A percentile compares a stretch with the other conserved stretches of the same genome.
Conservation (phyloP, 2,113 vertebrate genomes). For the Xyliphius kryptos region DNA sequence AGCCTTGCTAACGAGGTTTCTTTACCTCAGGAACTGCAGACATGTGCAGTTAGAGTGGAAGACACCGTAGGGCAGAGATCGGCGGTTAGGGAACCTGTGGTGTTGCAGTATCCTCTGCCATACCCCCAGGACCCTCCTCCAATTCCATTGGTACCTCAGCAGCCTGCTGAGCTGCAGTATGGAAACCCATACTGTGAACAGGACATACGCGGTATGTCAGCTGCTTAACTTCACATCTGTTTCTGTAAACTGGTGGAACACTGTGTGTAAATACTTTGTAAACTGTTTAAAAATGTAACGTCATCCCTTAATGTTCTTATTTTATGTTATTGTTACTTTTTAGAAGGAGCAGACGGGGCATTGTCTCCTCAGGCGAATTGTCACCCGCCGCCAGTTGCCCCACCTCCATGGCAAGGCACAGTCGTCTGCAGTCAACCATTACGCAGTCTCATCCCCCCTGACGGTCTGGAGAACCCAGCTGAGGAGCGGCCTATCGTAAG, state of each 20-base stretch:
- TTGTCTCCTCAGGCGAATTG: constrained; percentile 79
- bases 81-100: constrained; percentile 58
- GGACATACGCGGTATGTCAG: constrained; percentile 23
- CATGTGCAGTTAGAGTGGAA: constrained; percentile 60
- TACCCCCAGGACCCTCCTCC: constrained; percentile 74
- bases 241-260: too few species aligned
- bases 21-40: constrained; percentile 71
- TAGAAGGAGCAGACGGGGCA: constrained; percentile 78
- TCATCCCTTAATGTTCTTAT: too few species aligned
- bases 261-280: background rate
- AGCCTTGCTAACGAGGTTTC: background rate
- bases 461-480: constrained; percentile 78
- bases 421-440: constrained; percentile 94
- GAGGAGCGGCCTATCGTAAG: constrained; percentile 61
- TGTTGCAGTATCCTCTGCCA: constrained; percentile 66
- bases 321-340: constrained; percentile 18
- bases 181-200: constrained; percentile 81
- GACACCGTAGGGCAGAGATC: constrained; percentile 51
- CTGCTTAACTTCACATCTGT: background rate
- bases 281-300: too few species aligned
- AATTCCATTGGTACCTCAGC: constrained; percentile 66
- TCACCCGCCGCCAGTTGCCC: constrained; percentile 73
- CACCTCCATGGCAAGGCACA: constrained; percentile 51
- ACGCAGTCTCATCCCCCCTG: constrained; percentile 84
- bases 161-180: constrained; percentile 79